These are phyloP conservation scores for Brachionus asplanchnoidis DNA, from an alignment of 1,140 invertebrate genomes.

Conservation along the genomic window DNA sequence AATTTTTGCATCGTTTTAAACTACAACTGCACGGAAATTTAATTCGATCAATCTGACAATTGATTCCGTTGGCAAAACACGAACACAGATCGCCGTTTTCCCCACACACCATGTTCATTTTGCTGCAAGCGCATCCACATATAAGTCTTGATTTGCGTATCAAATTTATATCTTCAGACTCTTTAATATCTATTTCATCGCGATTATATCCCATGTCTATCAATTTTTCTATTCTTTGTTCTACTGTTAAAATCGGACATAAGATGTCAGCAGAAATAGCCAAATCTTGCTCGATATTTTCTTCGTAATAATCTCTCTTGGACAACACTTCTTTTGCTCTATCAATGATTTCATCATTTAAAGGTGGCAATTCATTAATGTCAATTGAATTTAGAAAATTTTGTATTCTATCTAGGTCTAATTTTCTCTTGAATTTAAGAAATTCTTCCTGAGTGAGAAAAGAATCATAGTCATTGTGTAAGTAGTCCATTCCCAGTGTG, in stretches of 20 bases:
- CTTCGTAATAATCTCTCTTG: neutral
- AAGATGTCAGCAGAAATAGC: neutral
- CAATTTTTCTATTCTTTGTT: constrained; percentile 15
- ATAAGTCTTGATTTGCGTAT: constrained; percentile 80
- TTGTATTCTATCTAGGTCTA: neutral
- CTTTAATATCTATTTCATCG: constrained; percentile 78
- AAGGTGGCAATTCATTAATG: neutral
- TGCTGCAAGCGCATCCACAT: constrained; percentile 80
- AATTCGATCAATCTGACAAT: constrained; percentile 89
- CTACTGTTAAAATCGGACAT: constrained; percentile 9
- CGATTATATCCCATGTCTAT: neutral
- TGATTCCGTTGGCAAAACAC: constrained; percentile 86
- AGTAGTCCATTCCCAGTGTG: constrained; percentile 67
- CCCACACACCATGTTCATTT: constrained; percentile 69
- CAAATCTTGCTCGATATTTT: neutral
- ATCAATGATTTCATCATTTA: neutral
- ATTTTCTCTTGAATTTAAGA: neutral
- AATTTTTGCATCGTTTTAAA: constrained; percentile 85
- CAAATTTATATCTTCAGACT: constrained; percentile 87
- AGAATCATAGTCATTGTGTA: neutral
- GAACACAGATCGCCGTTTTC: constrained; percentile 83
- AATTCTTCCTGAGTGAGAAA: constrained; percentile 3
- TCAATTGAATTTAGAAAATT: neutral
- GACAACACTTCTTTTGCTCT: neutral
- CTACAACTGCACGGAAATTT: constrained; percentile 95